Base-by-base conservation (phyloP, 2,797 vertebrate species). In the Lithobates pipiens region DNA sequence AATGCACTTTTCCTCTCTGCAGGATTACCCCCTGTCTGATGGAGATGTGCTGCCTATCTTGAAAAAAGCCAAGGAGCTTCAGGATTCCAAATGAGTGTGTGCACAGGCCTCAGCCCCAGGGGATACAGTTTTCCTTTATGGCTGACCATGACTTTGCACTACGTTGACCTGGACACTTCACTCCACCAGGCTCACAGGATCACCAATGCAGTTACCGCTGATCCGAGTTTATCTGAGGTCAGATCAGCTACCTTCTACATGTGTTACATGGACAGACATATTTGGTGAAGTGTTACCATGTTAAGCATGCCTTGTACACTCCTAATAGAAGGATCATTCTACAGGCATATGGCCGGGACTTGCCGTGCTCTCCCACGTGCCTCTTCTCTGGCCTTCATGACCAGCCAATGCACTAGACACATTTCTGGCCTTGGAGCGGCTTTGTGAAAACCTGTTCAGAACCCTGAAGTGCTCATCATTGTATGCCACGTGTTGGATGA, bases 1-100 rank as follows among this genome's bases (percentile, higher is more conserved):
- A 39, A n/a, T 63, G 10, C 9, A 7, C n/a, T 69, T 69, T 32
- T 27, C 25, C 4, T 90, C 68, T 54, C 77, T 72, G 21, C 85
- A 99, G 98, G 98, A 99, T 90, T 99, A 99, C 88, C 98, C 98
- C 3, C 99, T 98, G 93, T 96, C 97, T 16, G 97, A 82, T 15
- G 85, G 80, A 9, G 85, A 99, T 27, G 97, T 99, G 74, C 96
- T 96, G 89, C 95, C 94, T 87, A 99, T 99, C 92, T 91, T 99
- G 90, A 97, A 94, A 90, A 99, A 97, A 89, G 98, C 98, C 88
- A 99, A 98, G 94, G 97, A 99, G 10, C 96, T 99, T 84, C 98
- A 96, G 89, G 96, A 97, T 68, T 93, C 95, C 10, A 96, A 96
- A 77, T 98, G 97, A 94, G 42, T 77, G 10, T 46, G 70, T 8